Evolutionary conservation across 2,797 vertebrate species (phyloP).

Genomic region (Pelobates cultripes): DNA sequence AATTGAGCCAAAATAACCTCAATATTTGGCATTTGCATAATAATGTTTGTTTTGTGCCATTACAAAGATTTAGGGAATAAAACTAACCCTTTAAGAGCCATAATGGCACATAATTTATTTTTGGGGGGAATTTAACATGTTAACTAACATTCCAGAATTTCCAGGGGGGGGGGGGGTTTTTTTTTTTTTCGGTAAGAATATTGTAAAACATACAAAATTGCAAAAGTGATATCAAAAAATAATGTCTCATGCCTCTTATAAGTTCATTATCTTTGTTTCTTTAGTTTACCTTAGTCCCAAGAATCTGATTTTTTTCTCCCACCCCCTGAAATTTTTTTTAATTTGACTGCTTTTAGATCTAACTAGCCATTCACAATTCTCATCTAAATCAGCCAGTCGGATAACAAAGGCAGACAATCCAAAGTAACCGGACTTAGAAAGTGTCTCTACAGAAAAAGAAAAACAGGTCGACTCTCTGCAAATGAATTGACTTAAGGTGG

Average conservation of each 20-base stretch:
- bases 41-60: too few species aligned
- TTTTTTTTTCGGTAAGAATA: not conserved
- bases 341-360: not conserved
- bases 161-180: too few species aligned
- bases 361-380: not conserved
- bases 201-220: not conserved
- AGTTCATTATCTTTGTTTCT: not conserved
- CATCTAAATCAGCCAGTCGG: constrained; percentile 6
- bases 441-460: constrained; percentile 11
- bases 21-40: too few species aligned
- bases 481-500: constrained; percentile 18
- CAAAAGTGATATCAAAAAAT: not conserved
- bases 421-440: constrained; percentile 3
- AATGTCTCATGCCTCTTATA: constrained; percentile 3
- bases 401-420: constrained; percentile 22
- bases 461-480: constrained; percentile 24
- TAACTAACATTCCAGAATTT: too few species aligned
- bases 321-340: not conserved
- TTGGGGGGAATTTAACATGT: too few species aligned
- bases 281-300: not conserved
- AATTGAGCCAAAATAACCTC: too few species aligned
- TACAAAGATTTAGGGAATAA: too few species aligned
- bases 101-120: too few species aligned
- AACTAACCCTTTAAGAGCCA: too few species aligned
- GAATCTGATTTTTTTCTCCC: not conserved